These are phyloP conservation scores for Lampris incognitus DNA, from an alignment of 2,113 vertebrate genomes.

Conservation along the genomic window DNA sequence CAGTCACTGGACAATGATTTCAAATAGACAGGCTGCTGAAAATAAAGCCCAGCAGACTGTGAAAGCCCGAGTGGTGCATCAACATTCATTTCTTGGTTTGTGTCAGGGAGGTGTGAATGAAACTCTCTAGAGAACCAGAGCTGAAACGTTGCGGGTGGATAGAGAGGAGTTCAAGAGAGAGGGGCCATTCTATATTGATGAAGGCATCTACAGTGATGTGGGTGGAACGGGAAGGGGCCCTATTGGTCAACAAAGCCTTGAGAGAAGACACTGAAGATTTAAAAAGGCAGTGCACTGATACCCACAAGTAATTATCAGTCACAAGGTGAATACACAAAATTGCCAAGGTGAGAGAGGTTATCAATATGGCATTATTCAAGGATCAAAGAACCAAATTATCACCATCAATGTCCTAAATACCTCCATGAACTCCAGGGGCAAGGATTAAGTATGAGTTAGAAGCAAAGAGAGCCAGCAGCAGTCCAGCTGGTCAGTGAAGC, in stretches of 20 bases:
- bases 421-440: background rate
- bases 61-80: background rate
- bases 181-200: slow-evolving; percentile 23
- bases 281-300: background rate
- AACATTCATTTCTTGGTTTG: slow-evolving; percentile 1
- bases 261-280: background rate
- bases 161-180: background rate
- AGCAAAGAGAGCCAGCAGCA: background rate
- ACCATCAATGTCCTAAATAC: background rate
- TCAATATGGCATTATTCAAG: background rate
- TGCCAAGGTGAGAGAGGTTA: background rate
- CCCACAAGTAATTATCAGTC: background rate
- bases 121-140: background rate
- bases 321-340: background rate
- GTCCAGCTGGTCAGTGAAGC: too few species aligned
- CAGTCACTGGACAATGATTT: too few species aligned
- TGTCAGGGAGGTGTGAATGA: slow-evolving; percentile 1
- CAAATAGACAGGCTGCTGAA: background rate
- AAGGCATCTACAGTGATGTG: slow-evolving; percentile 26
- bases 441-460: too few species aligned
- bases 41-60: background rate
- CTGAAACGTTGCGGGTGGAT: background rate
- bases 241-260: background rate
- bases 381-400: background rate
- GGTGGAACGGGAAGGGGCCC: background rate